Base-by-base conservation (phyloP, 2,888 invertebrate species). In the Drosophila testacea region DNA sequence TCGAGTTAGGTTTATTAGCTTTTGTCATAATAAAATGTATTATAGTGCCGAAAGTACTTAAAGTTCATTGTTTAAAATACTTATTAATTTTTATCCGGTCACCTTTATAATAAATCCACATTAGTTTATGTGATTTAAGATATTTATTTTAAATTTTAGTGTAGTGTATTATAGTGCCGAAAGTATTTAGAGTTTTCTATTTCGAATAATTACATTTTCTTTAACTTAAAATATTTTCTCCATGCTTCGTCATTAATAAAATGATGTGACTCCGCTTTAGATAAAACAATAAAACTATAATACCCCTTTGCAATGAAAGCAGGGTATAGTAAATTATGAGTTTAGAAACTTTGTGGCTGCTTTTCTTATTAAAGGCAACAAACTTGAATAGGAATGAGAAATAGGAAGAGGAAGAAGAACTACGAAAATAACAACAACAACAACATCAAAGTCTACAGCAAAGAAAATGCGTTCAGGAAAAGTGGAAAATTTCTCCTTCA, bases 401-500 rank as follows among this genome's bases (percentile, higher is more conserved):
- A 11, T 3, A 36, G 41, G 4, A 44, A 28, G 44, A 6, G 22
- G 11, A 51, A 38, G n/a, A 39, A 28, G 9, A 39, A 10, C 9
- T 7, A 16, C 46, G 41, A 38, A 10, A 50, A 62, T 42, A 50
- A 51, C 52, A n/a, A 54, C 47, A 34, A n/a, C n/a, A 57, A 28
- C 41, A 22, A 27, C 56, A 59, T 55, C 55, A 38, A 27, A 22
- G 38, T 41, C 5, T 39, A n/a, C 36, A 47, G 22, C 22, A 11
- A 22, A 28, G 22, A 42, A 46, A 59, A 52, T 22, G 62, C 47
- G 48, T 41, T 32, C 47, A 11, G 48, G 6, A 34, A 36, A 57
- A 65, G 56, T 65, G 64, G 64, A 59, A 69, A 59, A 69, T 65
- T 74, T 61, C 60, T 30, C 42, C 60, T 42, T 54, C 52, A 32